phyloP scores from a whole-genome alignment of 2,113 vertebrate genomes.

The Rousettus leschenaultii region DNA sequence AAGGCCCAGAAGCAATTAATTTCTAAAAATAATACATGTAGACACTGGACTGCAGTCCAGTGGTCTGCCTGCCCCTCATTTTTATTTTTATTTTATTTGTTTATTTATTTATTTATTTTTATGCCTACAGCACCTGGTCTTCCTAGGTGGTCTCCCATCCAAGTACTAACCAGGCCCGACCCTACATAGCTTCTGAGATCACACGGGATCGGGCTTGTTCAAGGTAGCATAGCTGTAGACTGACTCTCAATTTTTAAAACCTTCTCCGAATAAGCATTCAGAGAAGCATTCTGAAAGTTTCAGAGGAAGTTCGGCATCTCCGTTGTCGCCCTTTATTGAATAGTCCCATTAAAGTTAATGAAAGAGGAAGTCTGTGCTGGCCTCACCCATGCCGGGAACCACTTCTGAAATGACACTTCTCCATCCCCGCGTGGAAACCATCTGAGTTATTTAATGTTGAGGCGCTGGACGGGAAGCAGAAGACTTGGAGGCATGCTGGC shows the following conservation, averaged over 20 bases:
- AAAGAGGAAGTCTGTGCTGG: background rate
- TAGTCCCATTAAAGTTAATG: background rate
- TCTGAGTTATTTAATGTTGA: background rate
- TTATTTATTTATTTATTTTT: too few relatives aligned
- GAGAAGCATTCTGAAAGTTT: background rate
- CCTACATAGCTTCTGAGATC: too few relatives aligned
- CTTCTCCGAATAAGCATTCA: background rate
- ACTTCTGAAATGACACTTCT: background rate
- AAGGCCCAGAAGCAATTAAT: background rate
- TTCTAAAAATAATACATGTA: background rate
- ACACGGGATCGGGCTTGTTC: too few relatives aligned
- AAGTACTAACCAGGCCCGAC: too few relatives aligned
- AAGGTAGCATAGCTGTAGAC: too few relatives aligned
- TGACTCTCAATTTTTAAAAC: background rate
- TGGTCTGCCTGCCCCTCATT: background rate
- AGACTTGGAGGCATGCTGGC: background rate
- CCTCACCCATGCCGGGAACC: background rate
- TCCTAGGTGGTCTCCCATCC: too few relatives aligned
- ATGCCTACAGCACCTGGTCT: too few relatives aligned
- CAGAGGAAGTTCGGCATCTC: background rate
- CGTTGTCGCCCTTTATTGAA: background rate
- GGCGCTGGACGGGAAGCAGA: fast-evolving
- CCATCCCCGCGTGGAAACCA: background rate
- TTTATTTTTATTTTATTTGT: background rate
- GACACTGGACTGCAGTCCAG: background rate